Evolutionary conservation across 1,140 invertebrate species (phyloP).

Genomic region (Eufriesea mexicana): DNA sequence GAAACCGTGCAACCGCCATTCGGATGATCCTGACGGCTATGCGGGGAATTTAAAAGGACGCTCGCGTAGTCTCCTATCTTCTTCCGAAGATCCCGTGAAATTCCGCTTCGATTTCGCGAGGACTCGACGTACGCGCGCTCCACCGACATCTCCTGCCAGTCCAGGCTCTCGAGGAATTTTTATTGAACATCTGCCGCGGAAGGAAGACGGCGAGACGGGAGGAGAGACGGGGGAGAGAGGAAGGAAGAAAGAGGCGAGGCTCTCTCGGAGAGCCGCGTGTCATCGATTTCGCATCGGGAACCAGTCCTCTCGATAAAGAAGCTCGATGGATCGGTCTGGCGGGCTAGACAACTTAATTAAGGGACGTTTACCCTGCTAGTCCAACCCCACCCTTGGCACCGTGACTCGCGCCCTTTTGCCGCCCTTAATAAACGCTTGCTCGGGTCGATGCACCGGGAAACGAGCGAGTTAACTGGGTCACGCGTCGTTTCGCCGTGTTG

Average conservation of each 20-base stretch:
- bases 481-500: slow-evolving; percentile 41
- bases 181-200: slow-evolving; percentile 15
- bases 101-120: slow-evolving; percentile 13
- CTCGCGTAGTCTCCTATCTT: not conserved
- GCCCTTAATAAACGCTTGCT: slow-evolving; percentile 47
- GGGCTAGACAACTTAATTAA: slow-evolving; percentile 59
- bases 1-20: not conserved
- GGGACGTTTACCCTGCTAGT: slow-evolving; percentile 37
- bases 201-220: no score
- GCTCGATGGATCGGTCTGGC: slow-evolving; percentile 17
- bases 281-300: slow-evolving; percentile 56
- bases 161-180: slow-evolving; percentile 47
- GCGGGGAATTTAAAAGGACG: slow-evolving; percentile 26
- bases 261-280: not conserved
- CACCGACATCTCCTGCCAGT: slow-evolving; percentile 24
- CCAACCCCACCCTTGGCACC: not conserved
- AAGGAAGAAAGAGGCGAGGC: not conserved
- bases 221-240: not conserved
- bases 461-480: slow-evolving; percentile 57
- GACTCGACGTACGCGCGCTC: not conserved
- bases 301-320: slow-evolving; percentile 31
- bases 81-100: not conserved
- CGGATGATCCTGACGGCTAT: not conserved
- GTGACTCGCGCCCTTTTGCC: not conserved
- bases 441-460: slow-evolving; percentile 9